Percentiles rank a stretch among this genome's conserved stretches.
phyloP scores from a whole-genome alignment of 2,113 vertebrate genomes.

The Chaenocephalus aceratus region DNA sequence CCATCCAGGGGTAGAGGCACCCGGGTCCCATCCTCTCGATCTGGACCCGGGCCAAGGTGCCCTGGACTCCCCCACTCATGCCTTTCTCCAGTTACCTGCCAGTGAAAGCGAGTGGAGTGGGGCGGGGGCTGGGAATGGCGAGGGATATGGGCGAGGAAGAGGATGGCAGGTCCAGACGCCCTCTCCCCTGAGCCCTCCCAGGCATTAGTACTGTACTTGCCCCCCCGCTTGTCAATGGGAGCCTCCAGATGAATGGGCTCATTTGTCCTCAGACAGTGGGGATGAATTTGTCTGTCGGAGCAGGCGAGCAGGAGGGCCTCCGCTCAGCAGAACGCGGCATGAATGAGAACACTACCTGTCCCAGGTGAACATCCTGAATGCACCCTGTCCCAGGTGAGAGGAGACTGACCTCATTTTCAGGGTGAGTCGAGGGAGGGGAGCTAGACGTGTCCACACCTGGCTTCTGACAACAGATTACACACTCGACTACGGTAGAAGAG shows the following conservation, averaged over 20 bases:
- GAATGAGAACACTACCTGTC: slow-evolving; percentile 82
- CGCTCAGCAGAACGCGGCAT: slow-evolving; percentile 57
- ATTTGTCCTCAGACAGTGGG: slow-evolving; percentile 81
- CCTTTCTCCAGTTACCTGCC: slow-evolving; percentile 82
- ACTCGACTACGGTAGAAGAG: not conserved
- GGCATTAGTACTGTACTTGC: slow-evolving; percentile 79
- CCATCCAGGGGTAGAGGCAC: slow-evolving; percentile 70
- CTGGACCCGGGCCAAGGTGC: slow-evolving; percentile 71
- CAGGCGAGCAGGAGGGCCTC: slow-evolving; percentile 79
- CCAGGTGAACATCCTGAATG: slow-evolving; percentile 80
- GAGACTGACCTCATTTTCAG: slow-evolving; percentile 79
- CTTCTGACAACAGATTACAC: slow-evolving; percentile 41
- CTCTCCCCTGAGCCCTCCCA: slow-evolving; percentile 80
- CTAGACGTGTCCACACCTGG: slow-evolving; percentile 61
- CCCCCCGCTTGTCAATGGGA: slow-evolving; percentile 80
- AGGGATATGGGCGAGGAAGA: slow-evolving; percentile 75
- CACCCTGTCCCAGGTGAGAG: slow-evolving; percentile 75
- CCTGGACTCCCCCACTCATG: slow-evolving; percentile 69
- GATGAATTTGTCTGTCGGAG: slow-evolving; percentile 82
- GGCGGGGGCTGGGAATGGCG: slow-evolving; percentile 64
- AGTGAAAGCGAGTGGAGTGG: slow-evolving; percentile 73
- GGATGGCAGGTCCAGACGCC: slow-evolving; percentile 83
- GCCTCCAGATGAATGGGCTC: slow-evolving; percentile 79
- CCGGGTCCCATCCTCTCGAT: slow-evolving; percentile 66
- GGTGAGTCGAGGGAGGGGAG: slow-evolving; percentile 55